Base-by-base conservation (phyloP, 2,888 invertebrate genomes). In the Hipparchia sbordonii region DNA sequence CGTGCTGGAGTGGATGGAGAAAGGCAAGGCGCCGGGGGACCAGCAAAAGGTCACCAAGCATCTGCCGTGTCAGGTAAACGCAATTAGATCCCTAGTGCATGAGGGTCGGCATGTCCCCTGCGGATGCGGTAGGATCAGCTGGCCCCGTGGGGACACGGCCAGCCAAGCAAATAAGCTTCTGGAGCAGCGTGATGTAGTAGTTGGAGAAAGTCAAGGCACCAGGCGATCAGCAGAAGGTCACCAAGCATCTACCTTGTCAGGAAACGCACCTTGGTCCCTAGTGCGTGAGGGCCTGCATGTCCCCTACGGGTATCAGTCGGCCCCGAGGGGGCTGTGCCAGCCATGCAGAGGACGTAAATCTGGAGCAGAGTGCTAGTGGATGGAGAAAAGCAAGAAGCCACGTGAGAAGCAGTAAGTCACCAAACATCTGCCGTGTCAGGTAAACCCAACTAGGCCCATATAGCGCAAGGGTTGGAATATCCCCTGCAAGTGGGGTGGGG, bases 1-100 rank as follows among this genome's bases (percentile, higher is more conserved):
- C 0, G 94, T 97, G 33, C 92, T 99, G 54, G 98, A 99, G 89
- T 98, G 98, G 98, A 97, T 97, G 84, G 98, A 98, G 86, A 98
- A 98, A 87, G 96, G 96, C 4, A 98, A 98, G 87, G 95, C 94
- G 78, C 95, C 96, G 0, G 94, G 95, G 0, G 97, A 97, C 83
- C 96, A 96, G 80, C 96, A 96, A 82, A 98, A 97, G 88, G 98
- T 91, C 95, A 97, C 85, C 96, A 98, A 76, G 95, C 96, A 78
- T 94, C 95, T 79, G 91, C 95, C 88, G 72, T 95, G 83, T 77
- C 93, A 91, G 91, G 92, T 93, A 69, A 23, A 45, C 12, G 39
- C 6, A 56, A 23, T 2, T 13, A 23, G 56, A 13, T 13, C 13
- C 45, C n/a, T 60, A 56, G 56, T 2, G 13, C 13, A 8, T 39